A percentile compares a stretch with the other conserved stretches of the same genome.
Conservation (phyloP, 2,797 vertebrate genomes). For the Coilia nasus region DNA sequence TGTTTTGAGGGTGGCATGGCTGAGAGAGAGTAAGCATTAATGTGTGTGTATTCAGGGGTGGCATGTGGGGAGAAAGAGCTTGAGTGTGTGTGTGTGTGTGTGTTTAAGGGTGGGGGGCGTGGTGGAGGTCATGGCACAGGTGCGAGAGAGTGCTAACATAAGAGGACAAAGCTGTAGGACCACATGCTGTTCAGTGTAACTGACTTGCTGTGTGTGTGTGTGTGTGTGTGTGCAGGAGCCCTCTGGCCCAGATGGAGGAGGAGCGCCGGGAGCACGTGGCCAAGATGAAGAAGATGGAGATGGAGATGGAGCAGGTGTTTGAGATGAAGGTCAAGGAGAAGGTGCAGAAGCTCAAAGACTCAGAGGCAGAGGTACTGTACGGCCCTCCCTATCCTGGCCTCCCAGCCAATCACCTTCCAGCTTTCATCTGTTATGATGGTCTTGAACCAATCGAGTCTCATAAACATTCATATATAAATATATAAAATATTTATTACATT, state of each 20-base stretch:
- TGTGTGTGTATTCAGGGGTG: no score
- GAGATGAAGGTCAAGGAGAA: constrained; percentile 99
- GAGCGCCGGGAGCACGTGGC: constrained; percentile 94
- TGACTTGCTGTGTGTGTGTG: background rate
- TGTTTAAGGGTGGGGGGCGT: constrained; percentile 48
- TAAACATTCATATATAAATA: no score
- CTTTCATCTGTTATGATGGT: no score
- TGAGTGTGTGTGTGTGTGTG: no score
- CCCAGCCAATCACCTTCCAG: no score
- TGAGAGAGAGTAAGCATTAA: no score
- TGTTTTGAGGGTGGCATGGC: no score
- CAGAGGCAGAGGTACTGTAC: constrained; percentile 92
- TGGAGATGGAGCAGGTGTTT: constrained; percentile 99
- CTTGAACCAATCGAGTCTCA: no score
- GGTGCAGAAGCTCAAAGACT: constrained; percentile 97
- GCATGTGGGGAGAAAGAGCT: no score
- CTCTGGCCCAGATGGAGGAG: constrained; percentile 98
- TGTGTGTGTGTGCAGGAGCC: constrained; percentile 79
- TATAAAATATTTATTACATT: no score
- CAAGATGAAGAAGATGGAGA: constrained; percentile 99
- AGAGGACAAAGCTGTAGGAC: background rate
- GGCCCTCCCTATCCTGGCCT: background rate
- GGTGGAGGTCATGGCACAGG: constrained; percentile 33
- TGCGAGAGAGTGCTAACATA: background rate
- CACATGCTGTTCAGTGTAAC: background rate